These are phyloP conservation scores for Tanypteryx hageni DNA, from an alignment of 2,888 invertebrate genomes.

Conservation along the genomic window DNA sequence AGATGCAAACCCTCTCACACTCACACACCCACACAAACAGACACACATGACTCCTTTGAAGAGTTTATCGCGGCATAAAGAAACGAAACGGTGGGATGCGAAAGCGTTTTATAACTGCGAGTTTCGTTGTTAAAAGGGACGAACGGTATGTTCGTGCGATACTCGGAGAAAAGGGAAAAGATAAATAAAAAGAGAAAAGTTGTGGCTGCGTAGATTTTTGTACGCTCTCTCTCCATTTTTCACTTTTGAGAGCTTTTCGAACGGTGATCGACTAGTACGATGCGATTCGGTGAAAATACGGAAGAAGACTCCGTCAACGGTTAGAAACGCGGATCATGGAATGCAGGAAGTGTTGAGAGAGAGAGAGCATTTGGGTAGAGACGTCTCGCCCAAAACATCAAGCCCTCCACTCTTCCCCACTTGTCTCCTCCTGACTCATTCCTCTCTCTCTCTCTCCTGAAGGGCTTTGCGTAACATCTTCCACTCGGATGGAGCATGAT, in stretches of 20 bases:
- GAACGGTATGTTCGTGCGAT: background rate
- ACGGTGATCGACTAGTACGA: background rate
- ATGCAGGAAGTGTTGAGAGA: background rate
- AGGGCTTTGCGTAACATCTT: background rate
- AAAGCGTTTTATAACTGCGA: background rate
- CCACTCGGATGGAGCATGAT: background rate
- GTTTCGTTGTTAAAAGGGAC: background rate
- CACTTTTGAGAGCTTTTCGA: background rate
- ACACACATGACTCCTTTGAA: background rate
- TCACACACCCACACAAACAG: background rate
- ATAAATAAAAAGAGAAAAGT: background rate
- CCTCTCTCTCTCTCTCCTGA: background rate
- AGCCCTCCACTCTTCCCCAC: background rate
- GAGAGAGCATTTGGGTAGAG: background rate
- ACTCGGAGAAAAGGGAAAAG: background rate
- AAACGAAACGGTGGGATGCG: background rate
- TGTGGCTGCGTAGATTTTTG: too few relatives aligned
- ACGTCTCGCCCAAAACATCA: background rate
- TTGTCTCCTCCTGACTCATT: background rate
- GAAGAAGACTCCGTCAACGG: background rate
- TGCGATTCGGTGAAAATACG: background rate
- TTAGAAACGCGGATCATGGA: background rate
- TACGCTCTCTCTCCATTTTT: background rate
- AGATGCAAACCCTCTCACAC: background rate
- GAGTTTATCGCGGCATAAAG: slow-evolving; percentile 32